Conservation (phyloP, 2,113 vertebrate species). For the Upupa epops region DNA sequence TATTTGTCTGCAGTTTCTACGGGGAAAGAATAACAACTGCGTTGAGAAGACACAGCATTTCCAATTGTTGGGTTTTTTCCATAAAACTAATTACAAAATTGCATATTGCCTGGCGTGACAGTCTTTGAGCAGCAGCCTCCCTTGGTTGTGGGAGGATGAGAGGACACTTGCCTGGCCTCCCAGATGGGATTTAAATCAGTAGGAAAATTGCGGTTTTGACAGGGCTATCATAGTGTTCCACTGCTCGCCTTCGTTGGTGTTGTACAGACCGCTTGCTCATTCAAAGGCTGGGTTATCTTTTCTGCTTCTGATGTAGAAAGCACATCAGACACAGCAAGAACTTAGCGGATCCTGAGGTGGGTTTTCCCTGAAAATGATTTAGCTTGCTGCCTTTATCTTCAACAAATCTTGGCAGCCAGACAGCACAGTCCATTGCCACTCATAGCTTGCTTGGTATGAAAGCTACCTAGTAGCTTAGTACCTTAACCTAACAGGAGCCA, state of each 20-base stretch:
- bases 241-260: neutral
- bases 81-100: slow-evolving; percentile 30
- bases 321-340: slow-evolving; percentile 5
- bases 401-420: slow-evolving; percentile 22
- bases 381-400: slow-evolving; percentile 43
- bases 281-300: slow-evolving; percentile 18
- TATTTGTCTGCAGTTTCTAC: slow-evolving; percentile 34
- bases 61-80: slow-evolving; percentile 6
- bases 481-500: slow-evolving; percentile 16
- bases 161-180: neutral
- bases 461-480: too few species aligned
- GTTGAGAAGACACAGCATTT: neutral
- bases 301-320: neutral
- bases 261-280: neutral
- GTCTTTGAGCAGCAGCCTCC: neutral
- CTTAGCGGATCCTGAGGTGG: slow-evolving; percentile 8
- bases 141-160: slow-evolving; percentile 20
- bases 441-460: slow-evolving; percentile 39
- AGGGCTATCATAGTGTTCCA: neutral
- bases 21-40: slow-evolving; percentile 28
- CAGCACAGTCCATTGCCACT: slow-evolving; percentile 13
- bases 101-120: neutral
- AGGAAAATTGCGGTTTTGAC: slow-evolving; percentile 55
- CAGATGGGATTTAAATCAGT: slow-evolving; percentile 49
- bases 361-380: slow-evolving; percentile 45